These are phyloP conservation scores for Zele albiditarsus DNA, from an alignment of 2,888 invertebrate genomes.

Conservation along the genomic window DNA sequence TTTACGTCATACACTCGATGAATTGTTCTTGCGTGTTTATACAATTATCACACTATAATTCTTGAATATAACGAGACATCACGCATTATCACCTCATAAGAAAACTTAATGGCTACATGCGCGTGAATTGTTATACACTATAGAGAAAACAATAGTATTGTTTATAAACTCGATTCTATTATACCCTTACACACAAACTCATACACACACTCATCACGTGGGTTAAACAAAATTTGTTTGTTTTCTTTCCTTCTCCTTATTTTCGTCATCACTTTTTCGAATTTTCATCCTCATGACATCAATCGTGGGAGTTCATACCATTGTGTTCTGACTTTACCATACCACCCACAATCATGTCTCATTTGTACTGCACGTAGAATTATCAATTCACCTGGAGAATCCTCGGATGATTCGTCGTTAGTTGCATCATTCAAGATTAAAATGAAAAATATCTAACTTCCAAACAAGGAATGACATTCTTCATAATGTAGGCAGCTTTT, in stretches of 20 bases:
- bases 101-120: not conserved
- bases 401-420: slow-evolving; percentile 44
- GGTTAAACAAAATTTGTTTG: slow-evolving; percentile 8
- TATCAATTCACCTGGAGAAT: slow-evolving; percentile 58
- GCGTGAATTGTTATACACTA: not conserved
- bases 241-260: slow-evolving; percentile 42
- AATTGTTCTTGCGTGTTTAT: slow-evolving; percentile 1
- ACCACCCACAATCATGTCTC: slow-evolving; percentile 56
- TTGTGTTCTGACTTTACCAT: slow-evolving; percentile 56
- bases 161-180: not conserved
- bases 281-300: slow-evolving; percentile 47
- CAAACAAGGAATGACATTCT: not conserved
- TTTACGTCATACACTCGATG: not conserved
- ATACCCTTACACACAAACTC: too few relatives aligned
- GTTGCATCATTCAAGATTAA: slow-evolving; percentile 17
- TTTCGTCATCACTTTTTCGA: slow-evolving; percentile 46
- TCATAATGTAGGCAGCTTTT: not conserved
- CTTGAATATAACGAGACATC: slow-evolving; percentile 57
- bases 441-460: not conserved
- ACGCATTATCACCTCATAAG: slow-evolving; percentile 59
- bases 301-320: slow-evolving; percentile 54
- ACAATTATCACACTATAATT: slow-evolving; percentile 51
- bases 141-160: not conserved
- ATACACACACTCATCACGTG: not conserved
- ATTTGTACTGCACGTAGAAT: slow-evolving; percentile 48